A percentile compares a stretch with the other conserved stretches of the same genome.
Evolutionary conservation across 2,888 invertebrate genomes (phyloP).

Genomic region (Agrochola circellaris): DNA sequence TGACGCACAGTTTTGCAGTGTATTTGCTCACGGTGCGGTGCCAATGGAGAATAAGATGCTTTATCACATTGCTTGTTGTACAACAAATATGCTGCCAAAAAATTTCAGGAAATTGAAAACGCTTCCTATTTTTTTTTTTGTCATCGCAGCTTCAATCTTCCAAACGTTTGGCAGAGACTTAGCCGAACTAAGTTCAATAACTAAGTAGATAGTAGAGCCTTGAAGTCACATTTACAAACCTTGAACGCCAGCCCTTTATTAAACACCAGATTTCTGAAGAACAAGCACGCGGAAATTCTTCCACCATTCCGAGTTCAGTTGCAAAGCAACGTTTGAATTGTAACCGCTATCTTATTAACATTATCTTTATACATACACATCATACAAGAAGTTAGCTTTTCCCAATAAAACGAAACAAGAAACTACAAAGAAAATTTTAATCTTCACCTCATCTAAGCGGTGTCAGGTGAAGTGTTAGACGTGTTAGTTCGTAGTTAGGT

Average conservation of each 20-base stretch:
- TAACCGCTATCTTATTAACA: not conserved
- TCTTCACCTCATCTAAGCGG: not conserved
- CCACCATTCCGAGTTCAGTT: not conserved
- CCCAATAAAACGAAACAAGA: not conserved
- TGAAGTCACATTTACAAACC: not conserved
- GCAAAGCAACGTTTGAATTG: not conserved
- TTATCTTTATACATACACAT: not conserved
- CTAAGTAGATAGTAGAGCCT: not conserved
- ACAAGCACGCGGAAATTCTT: not conserved
- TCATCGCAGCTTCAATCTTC: no score
- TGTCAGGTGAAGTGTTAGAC: constrained; percentile 8
- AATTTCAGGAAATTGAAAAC: constrained; percentile 6
- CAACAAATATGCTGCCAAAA: constrained; percentile 20
- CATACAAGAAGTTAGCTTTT: not conserved
- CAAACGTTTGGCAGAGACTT: not conserved
- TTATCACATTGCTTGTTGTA: constrained; percentile 54
- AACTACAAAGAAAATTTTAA: not conserved
- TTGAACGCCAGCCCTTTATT: not conserved
- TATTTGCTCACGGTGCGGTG: constrained; percentile 64
- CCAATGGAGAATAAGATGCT: constrained; percentile 57
- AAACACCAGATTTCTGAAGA: not conserved
- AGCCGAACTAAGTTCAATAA: not conserved
- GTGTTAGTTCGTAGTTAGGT: constrained; percentile 13
- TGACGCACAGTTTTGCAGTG: constrained; percentile 77
- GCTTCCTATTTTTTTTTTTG: not conserved